Conservation (phyloP, 1,140 invertebrate genomes). For the Drosophila repleta region DNA sequence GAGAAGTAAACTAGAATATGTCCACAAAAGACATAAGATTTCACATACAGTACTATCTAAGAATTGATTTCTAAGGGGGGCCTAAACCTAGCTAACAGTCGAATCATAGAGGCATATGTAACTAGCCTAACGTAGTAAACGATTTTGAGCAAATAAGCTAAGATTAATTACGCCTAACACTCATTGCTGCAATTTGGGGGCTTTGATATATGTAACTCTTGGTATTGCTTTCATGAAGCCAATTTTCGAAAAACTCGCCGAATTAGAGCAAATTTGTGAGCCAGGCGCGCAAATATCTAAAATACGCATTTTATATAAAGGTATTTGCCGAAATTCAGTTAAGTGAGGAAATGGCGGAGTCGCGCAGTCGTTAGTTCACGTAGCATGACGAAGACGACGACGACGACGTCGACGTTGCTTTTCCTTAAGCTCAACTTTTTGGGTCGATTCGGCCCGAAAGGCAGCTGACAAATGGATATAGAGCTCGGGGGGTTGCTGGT, state of each 20-base stretch:
- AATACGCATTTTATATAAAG: conserved; percentile 1
- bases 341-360: conserved; percentile 31
- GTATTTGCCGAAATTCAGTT: conserved; percentile 66
- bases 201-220: conserved; percentile 1
- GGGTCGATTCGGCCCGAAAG: not conserved
- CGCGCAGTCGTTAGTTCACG: conserved; percentile 2
- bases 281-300: conserved; percentile 11
- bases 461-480: not conserved
- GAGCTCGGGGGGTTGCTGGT: not conserved
- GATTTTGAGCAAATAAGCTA: conserved; percentile 14
- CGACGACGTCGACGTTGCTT: conserved; percentile 22
- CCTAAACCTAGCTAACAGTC: not conserved
- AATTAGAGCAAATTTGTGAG: conserved; percentile 73
- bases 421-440: conserved; percentile 28
- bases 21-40: not conserved
- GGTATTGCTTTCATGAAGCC: conserved; percentile 44
- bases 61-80: not conserved
- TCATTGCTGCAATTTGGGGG: conserved; percentile 16
- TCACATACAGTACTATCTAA: not conserved
- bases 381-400: conserved; percentile 35
- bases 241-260: conserved; percentile 73
- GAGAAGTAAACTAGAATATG: not conserved
- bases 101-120: not conserved
- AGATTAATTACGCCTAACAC: not conserved
- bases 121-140: not conserved